phyloP scores from a whole-genome alignment of 35 echinoderm and acorn worm genomes.

The Acanthaster planci region DNA sequence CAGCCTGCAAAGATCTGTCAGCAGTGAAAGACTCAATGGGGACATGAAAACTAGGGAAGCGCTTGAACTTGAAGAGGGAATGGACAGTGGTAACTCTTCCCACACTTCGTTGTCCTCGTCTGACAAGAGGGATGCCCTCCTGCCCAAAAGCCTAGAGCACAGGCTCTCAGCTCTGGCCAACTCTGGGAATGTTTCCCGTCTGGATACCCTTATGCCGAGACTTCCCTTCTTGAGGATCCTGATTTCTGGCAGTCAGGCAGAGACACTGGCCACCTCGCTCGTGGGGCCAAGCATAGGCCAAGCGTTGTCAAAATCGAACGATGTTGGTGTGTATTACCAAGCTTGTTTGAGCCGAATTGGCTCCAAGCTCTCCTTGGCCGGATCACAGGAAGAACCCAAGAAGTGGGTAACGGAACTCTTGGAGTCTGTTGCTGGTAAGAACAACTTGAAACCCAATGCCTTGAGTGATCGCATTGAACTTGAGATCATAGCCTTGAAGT shows the following conservation, averaged over 20 bases:
- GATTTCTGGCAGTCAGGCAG: neutral
- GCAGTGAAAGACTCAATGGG: too few species aligned
- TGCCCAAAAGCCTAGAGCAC: too few species aligned
- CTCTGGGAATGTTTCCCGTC: too few species aligned
- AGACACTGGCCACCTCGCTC: neutral
- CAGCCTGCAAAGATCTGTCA: too few species aligned
- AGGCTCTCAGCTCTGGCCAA: too few species aligned
- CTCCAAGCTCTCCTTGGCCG: neutral
- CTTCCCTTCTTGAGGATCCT: neutral
- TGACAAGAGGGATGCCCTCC: too few species aligned
- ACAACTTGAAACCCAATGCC: neutral
- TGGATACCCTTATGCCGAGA: slow-evolving; percentile 14
- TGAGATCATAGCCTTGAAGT: neutral
- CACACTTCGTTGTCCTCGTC: too few species aligned
- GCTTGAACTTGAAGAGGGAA: too few species aligned
- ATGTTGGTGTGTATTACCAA: neutral
- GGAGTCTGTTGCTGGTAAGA: too few species aligned
- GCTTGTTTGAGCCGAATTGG: neutral
- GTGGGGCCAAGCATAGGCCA: neutral
- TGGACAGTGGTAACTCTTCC: too few species aligned
- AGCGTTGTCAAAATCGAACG: neutral
- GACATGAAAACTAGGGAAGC: too few species aligned
- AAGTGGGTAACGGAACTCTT: neutral
- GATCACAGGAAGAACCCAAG: neutral
- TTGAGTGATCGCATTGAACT: neutral